Percentiles rank a stretch among this genome's conserved stretches.
Evolutionary conservation across 2,888 invertebrate species (phyloP).

Genomic region (Apotomis turbidana): DNA sequence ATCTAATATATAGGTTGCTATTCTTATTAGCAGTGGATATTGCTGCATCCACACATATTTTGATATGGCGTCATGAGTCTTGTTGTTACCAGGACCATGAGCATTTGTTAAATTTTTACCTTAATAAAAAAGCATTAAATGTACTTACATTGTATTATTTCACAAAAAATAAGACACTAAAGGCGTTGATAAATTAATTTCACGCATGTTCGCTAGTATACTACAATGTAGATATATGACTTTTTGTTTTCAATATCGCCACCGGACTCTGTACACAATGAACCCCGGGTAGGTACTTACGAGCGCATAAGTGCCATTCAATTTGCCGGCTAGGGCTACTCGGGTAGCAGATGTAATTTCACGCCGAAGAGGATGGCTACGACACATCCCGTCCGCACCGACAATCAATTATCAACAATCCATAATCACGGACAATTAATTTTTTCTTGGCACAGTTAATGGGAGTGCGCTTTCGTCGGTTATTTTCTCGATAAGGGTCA

Average conservation of each 20-base stretch:
- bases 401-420: constrained; percentile 76
- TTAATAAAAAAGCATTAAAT: too few relatives aligned
- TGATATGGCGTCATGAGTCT: too few relatives aligned
- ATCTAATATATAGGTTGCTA: too few relatives aligned
- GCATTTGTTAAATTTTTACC: too few relatives aligned
- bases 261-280: constrained; percentile 10
- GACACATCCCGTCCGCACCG: constrained; percentile 62
- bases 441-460: constrained; percentile 72
- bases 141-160: too few relatives aligned
- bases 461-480: constrained; percentile 73
- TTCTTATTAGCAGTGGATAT: too few relatives aligned
- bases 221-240: neutral
- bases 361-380: constrained; percentile 55
- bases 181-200: neutral
- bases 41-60: too few relatives aligned
- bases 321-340: constrained; percentile 30
- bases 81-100: too few relatives aligned
- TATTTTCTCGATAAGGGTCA: constrained; percentile 80
- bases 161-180: neutral
- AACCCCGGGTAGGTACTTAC: constrained; percentile 1
- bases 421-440: constrained; percentile 78
- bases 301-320: constrained; percentile 24
- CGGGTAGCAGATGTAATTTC: constrained; percentile 53
- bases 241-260: neutral
- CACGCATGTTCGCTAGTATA: neutral